Evolutionary conservation across 2,797 vertebrate genomes (phyloP), one percentile per base, ranked within the genome.

Genomic region (Kryptolebias ocellatus): DNA sequence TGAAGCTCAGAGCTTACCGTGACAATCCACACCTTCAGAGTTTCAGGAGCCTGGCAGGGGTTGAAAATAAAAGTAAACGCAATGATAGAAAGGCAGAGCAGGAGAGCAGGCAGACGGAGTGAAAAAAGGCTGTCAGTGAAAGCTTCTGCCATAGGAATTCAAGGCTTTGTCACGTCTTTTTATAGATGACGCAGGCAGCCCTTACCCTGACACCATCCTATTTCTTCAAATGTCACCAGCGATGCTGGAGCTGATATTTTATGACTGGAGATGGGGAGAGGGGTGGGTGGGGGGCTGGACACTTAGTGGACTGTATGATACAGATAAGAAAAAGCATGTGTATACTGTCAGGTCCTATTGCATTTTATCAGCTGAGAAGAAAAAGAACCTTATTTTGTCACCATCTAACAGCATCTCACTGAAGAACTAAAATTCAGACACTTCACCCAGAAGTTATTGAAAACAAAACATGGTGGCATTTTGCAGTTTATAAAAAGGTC

Each of bases 221-320:
- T 92, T 91, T 84, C 77, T 91, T 80, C 70, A 93, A 94, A 94
- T 93, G 92, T 93, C 93, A 93, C 78, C 31, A 24, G 53, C 42
- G 89, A 93, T 92, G 87, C 55, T 73, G 72, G 72, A 67, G 84
- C 78, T 75, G 89, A 92, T 92, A 89, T 76, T 76, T 75, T 72
- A 70, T 4, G 31, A 78, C 71, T 54, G 18, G 49, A 44, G 24
- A 27, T 24, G 63, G 37, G 49, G 59, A 31, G 69, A 47, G 37
- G 67, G 49, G 24, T 1, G 18, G 16, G 1, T 31, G 4, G 0
- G 14, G 11, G 45, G 60, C 66, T 64, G 74, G 80, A 79, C 28
- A 53, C 76, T 60, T 72, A 72, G 72, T 64, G 66, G 64, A 83
- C 75, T 67, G 83, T 61, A 60, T 44, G 5, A 24, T 29, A 64